Evolutionary conservation across 2,113 vertebrate species (phyloP), one percentile per base, ranked within the genome.

Genomic region (Pleuronectes platessa): DNA sequence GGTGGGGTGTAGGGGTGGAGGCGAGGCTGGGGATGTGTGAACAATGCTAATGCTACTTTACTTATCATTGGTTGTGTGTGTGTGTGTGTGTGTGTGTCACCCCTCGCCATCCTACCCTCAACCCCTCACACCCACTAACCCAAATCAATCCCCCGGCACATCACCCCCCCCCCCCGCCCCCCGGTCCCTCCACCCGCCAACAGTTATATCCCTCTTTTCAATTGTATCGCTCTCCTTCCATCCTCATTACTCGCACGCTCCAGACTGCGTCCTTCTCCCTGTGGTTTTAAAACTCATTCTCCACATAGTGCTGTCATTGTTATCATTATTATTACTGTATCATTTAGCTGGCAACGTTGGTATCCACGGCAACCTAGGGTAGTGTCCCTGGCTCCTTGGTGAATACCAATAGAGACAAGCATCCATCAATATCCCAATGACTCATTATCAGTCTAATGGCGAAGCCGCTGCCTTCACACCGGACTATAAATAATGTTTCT

Each of bases 1-100:
- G 55, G 42, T 42, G 37, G 27, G 37, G 62, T 40, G 71, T 24
- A 23, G 60, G 68, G 45, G 58, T 49, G 56, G 45, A 49, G 45
- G 27, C 0, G 76, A 71, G 56, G 81, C 42, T 71, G 76, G 84
- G 78, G 78, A 83, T 87, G 90, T 85, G 90, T 90, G 90, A 93
- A 94, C 87, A 93, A 92, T 91, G 83, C 81, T 92, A 93, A 91
- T 89, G 83, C 89, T 88, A 85, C 88, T 90, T 87, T 85, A 91
- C 83, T 89, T 78, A 92, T 92, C 90, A 89, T 79, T 54, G 79
- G 90, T 87, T 87, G 85, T 87, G 71, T 82, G 15, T 49, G 15
- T 47, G 12, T 49, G 15, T 47, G 12, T 31, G 27, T 87, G 69
- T 82, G 37, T 40, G 37, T 13, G 40, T 42, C 26, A 45, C 21